Evolutionary conservation across 2,888 invertebrate species (phyloP).

Genomic region (Athalia rosae): DNA sequence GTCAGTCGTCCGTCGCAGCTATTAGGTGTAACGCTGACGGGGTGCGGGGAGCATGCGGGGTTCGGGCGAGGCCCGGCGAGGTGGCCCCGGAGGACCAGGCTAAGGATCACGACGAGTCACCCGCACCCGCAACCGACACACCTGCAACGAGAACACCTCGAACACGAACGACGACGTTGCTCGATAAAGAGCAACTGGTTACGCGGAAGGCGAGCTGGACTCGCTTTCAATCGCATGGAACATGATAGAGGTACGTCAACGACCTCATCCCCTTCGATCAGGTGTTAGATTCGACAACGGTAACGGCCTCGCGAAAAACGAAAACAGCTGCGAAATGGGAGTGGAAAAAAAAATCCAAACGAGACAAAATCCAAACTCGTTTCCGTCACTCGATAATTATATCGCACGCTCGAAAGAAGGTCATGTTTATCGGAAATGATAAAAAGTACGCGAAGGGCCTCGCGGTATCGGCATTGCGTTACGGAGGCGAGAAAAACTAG

Average conservation of each 20-base stretch:
- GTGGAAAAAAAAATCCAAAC: too few relatives aligned
- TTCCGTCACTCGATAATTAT: too few relatives aligned
- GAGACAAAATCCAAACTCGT: too few relatives aligned
- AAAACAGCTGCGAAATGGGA: too few relatives aligned
- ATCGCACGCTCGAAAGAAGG: too few relatives aligned
- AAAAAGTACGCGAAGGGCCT: too few relatives aligned
- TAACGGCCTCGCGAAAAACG: too few relatives aligned
- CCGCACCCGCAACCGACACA: conserved; percentile 58
- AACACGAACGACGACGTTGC: conserved; percentile 42
- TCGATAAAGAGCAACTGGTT: conserved; percentile 48
- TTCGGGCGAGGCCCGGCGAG: conserved; percentile 67
- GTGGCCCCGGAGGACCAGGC: conserved; percentile 67
- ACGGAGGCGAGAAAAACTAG: too few relatives aligned
- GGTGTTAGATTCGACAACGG: not conserved
- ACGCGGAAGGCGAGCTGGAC: conserved; percentile 69
- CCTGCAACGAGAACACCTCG: conserved; percentile 47
- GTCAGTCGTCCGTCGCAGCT: conserved; percentile 3
- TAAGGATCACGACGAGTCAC: conserved; percentile 56
- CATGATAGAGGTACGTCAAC: conserved; percentile 70
- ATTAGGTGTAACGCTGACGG: conserved; percentile 49
- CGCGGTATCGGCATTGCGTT: too few relatives aligned
- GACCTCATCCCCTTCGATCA: not conserved
- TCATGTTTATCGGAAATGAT: too few relatives aligned
- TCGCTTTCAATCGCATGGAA: conserved; percentile 72
- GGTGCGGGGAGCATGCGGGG: conserved; percentile 66